Percentiles rank a stretch among this genome's conserved stretches.
Evolutionary conservation across 2,797 vertebrate species (phyloP).

Genomic region (Myotis myotis): DNA sequence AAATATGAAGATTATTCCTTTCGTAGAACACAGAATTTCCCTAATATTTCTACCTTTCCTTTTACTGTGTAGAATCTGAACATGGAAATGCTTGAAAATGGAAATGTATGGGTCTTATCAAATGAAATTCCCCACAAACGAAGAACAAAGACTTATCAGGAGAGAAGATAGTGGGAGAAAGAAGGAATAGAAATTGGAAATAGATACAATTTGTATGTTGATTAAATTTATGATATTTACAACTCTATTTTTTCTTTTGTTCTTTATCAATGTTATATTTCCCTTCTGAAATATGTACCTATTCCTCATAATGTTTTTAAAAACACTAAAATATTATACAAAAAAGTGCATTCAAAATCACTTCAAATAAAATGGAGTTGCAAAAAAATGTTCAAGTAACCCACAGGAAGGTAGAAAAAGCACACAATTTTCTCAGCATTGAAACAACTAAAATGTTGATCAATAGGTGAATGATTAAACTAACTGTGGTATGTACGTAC

Average conservation of each 20-base stretch:
- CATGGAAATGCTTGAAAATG: conserved; percentile 49
- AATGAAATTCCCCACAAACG: not conserved
- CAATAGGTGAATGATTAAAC: not conserved
- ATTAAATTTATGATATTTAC: too few species aligned
- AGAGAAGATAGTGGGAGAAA: not conserved
- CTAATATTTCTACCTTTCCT: not conserved
- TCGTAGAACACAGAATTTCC: not conserved
- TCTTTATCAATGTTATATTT: not conserved
- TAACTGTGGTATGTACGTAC: not conserved
- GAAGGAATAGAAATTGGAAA: not conserved
- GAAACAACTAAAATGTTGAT: not conserved
- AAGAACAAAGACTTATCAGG: conserved; percentile 1
- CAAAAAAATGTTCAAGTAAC: not conserved
- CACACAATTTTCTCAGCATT: not conserved
- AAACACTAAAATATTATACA: not conserved
- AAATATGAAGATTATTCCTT: conserved; percentile 2
- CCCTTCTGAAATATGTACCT: not conserved
- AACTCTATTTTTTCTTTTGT: not conserved
- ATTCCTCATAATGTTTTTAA: not conserved
- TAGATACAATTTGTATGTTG: not conserved
- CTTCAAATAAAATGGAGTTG: not conserved
- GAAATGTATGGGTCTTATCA: not conserved
- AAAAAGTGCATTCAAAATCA: not conserved
- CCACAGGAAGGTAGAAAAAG: not conserved
- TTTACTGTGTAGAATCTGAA: conserved; percentile 22